Evolutionary conservation across 2,113 vertebrate species (phyloP).

Genomic region (Xiphorhynchus elegans): DNA sequence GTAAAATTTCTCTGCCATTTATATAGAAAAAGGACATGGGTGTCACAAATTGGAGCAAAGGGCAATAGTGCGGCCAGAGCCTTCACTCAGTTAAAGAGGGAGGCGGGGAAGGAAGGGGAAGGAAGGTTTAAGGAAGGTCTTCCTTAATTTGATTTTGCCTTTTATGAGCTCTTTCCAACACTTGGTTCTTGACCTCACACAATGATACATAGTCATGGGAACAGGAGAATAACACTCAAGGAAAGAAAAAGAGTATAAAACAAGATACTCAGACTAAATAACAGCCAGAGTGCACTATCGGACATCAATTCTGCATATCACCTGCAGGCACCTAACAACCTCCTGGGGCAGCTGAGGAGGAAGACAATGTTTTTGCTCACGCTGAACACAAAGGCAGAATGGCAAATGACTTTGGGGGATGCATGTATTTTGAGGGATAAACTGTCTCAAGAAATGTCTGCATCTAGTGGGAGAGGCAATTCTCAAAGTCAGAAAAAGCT

Average conservation of each 20-base stretch:
- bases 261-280: neutral
- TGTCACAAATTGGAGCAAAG: neutral
- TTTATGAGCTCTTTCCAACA: neutral
- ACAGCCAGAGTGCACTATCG: neutral
- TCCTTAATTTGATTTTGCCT: neutral
- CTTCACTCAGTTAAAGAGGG: neutral
- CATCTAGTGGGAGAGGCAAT: neutral
- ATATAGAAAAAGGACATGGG: neutral
- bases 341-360: neutral
- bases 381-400: neutral
- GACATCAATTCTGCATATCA: neutral
- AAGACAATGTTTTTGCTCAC: neutral
- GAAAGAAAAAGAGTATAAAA: neutral
- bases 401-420: neutral
- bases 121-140: neutral
- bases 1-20: neutral
- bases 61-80: neutral
- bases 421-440: neutral
- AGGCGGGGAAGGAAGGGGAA: neutral
- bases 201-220: neutral
- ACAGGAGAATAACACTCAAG: neutral
- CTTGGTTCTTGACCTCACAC: neutral
- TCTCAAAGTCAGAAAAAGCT: neutral
- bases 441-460: neutral
- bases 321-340: neutral